Evolutionary conservation across 2,797 vertebrate species (phyloP).

Genomic region (Chrosomus eos): DNA sequence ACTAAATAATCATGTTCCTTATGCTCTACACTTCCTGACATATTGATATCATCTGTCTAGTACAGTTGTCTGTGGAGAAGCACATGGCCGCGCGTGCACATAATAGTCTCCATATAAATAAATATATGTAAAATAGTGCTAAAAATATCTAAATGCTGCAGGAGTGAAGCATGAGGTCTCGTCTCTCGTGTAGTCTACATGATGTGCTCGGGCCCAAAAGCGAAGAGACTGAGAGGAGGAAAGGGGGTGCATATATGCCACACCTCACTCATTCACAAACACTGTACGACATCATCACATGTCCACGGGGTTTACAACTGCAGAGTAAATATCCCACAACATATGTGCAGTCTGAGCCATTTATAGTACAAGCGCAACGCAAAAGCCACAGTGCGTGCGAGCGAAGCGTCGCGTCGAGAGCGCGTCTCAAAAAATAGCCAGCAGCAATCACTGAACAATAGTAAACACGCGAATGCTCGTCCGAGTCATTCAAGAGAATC

Average conservation of each 20-base stretch:
- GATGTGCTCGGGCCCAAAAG: neutral
- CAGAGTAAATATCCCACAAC: neutral
- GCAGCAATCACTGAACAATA: slow-evolving; percentile 44
- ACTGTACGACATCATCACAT: slow-evolving; percentile 24
- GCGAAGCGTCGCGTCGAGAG: neutral
- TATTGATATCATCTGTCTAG: slow-evolving; percentile 28
- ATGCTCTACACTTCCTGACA: slow-evolving; percentile 12
- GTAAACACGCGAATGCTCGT: slow-evolving; percentile 20
- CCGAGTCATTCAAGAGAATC: neutral
- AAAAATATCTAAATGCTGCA: neutral
- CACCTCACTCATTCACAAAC: slow-evolving; percentile 42
- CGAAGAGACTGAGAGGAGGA: neutral
- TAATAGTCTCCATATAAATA: neutral
- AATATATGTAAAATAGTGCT: neutral
- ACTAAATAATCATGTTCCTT: slow-evolving; percentile 5
- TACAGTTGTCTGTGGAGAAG: neutral
- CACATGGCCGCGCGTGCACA: neutral
- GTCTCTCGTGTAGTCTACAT: neutral
- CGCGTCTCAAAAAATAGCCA: slow-evolving; percentile 1
- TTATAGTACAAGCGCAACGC: neutral
- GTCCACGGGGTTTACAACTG: slow-evolving; percentile 12
- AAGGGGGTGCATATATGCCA: slow-evolving; percentile 29
- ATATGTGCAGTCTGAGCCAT: slow-evolving; percentile 15
- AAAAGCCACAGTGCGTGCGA: slow-evolving; percentile 20
- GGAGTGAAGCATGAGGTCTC: neutral